Percentiles rank a stretch among this genome's conserved stretches.
phyloP scores from a whole-genome alignment of 2,113 vertebrate genomes.

The Thunnus maccoyii region DNA sequence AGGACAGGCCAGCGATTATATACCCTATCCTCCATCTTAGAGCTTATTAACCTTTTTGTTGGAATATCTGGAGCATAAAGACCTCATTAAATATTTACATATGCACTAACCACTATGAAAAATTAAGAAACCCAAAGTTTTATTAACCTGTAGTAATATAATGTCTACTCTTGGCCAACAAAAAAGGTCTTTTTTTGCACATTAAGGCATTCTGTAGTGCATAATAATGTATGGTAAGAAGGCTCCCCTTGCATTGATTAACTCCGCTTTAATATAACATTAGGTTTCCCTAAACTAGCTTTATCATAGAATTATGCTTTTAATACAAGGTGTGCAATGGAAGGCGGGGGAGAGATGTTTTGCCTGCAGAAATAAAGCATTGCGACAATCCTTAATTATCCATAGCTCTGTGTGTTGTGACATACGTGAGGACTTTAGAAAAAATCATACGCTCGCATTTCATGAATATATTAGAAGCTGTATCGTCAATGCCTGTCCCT shows the following conservation, averaged over 20 bases:
- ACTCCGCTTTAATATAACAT: conserved; percentile 85
- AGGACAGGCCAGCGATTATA: conserved; percentile 73
- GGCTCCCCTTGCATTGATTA: conserved; percentile 81
- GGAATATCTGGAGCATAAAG: conserved; percentile 86
- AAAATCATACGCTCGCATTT: conserved; percentile 63
- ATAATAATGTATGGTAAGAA: conserved; percentile 85
- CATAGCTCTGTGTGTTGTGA: conserved; percentile 63
- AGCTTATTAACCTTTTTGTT: conserved; percentile 86
- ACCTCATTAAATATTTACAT: conserved; percentile 87
- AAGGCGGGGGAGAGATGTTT: conserved; percentile 61
- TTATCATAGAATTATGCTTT: conserved; percentile 83
- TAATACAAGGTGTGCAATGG: conserved; percentile 78
- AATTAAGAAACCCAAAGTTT: conserved; percentile 85
- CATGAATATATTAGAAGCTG: conserved; percentile 71
- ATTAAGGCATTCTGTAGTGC: conserved; percentile 81
- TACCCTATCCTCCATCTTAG: conserved; percentile 76
- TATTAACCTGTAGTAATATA: conserved; percentile 87
- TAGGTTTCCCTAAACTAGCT: conserved; percentile 85
- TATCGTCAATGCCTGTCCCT: conserved; percentile 61
- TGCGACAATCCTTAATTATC: conserved; percentile 80
- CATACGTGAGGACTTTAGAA: conserved; percentile 41
- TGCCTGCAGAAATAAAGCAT: conserved; percentile 81
- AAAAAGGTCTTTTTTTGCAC: conserved; percentile 77
- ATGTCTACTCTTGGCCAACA: conserved; percentile 78
- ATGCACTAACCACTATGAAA: conserved; percentile 84